phyloP scores from a whole-genome alignment of 2,888 invertebrate genomes.

The Neria commutata region DNA sequence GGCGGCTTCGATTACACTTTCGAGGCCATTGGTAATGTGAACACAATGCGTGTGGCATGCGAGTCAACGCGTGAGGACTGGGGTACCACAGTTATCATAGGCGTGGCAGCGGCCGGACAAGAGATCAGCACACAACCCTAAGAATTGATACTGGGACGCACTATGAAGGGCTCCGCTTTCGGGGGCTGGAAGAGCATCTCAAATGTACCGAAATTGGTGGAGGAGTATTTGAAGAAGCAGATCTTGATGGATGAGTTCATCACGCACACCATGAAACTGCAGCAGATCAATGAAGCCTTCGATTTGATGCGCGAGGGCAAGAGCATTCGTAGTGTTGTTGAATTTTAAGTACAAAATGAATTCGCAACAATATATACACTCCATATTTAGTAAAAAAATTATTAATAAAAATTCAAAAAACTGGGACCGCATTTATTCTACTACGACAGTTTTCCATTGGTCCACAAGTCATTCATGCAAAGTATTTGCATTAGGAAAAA shows the following conservation, averaged over 20 bases:
- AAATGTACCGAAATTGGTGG: constrained; percentile 88
- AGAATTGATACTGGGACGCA: constrained; percentile 96
- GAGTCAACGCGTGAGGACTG: constrained; percentile 96
- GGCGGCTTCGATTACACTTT: constrained; percentile 98
- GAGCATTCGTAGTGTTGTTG: constrained; percentile 67
- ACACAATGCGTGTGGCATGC: constrained; percentile 77
- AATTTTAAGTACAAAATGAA: constrained; percentile 46
- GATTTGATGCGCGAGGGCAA: constrained; percentile 87
- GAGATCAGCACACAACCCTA: constrained; percentile 97
- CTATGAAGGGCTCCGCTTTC: constrained; percentile 95
- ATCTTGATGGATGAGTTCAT: constrained; percentile 92
- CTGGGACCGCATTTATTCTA: no score
- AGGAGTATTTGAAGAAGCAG: constrained; percentile 81
- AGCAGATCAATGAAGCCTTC: constrained; percentile 90
- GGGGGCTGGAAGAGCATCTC: constrained; percentile 97
- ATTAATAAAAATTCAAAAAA: no score
- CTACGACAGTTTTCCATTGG: no score
- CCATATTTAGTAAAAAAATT: no score
- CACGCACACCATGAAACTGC: constrained; percentile 79
- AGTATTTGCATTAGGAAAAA: no score
- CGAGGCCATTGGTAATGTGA: constrained; percentile 95
- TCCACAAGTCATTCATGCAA: no score
- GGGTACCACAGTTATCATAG: constrained; percentile 95
- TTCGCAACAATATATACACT: no score
- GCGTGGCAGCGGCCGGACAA: constrained; percentile 94